Conservation (phyloP, 1,140 invertebrate genomes). For the Calliphora vicina region DNA sequence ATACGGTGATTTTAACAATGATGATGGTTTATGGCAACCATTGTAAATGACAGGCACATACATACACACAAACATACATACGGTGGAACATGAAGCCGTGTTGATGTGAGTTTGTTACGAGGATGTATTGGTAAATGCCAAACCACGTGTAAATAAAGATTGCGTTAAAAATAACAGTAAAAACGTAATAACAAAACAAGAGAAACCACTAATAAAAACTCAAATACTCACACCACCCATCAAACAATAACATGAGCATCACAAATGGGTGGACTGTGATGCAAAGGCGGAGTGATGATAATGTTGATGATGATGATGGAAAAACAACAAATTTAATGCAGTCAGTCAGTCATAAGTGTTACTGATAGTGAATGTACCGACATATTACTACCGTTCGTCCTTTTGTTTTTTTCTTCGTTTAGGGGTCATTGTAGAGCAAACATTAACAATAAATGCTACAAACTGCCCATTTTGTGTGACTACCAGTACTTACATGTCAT, state of each 20-base stretch:
- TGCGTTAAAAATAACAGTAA: not conserved
- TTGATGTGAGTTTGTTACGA: not conserved
- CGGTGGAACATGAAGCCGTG: no score
- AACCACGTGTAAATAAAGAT: slow-evolving; percentile 13
- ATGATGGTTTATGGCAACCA: not conserved
- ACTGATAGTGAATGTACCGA: not conserved
- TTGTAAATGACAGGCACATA: not conserved
- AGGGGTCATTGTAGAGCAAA: not conserved
- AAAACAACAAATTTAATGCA: not conserved
- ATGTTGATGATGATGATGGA: not conserved
- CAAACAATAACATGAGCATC: not conserved
- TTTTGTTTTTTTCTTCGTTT: not conserved
- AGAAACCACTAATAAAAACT: no score
- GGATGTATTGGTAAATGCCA: not conserved
- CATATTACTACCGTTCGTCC: not conserved
- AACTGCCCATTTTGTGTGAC: not conserved
- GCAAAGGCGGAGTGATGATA: not conserved
- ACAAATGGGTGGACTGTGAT: not conserved
- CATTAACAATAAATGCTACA: not conserved
- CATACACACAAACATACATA: no score
- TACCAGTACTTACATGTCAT: no score
- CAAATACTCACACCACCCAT: not conserved
- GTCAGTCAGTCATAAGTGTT: slow-evolving; percentile 12
- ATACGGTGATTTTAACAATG: not conserved
- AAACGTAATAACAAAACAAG: no score